Base-by-base conservation (phyloP, 2,113 vertebrate species). In the Callorhinus ursinus region DNA sequence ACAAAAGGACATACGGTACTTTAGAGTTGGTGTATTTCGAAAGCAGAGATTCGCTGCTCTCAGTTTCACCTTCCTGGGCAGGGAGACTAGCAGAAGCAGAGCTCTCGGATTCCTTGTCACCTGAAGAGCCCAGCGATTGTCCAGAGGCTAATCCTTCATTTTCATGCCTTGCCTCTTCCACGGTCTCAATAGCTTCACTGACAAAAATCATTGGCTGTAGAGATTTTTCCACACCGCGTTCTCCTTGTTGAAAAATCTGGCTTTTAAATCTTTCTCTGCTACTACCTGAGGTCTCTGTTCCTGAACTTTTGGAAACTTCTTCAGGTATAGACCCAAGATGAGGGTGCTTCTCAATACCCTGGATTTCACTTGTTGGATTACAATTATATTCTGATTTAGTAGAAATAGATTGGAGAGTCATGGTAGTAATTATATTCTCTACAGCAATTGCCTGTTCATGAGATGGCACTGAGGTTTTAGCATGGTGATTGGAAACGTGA, bases 1-100 rank as follows among this genome's bases (percentile, higher is more conserved):
- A 99, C 94, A 99, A 97, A 74, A 99, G 95, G 79, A 98, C 96
- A 94, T 98, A 99, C 46, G 99, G 95, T 31, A 99, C 92, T 93
- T 99, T 99, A 97, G 98, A 99, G 80, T 98, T 98, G 95, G 98
- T 90, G 71, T 98, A 98, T 97, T 98, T 98, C 39, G 99, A 98
- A 97, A 98, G 89, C 55, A 98, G 98, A 90, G 98, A 96, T 74
- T 99, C 95, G 63, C 80, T 92, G 61, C 96, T 24, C 53, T 98
- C 92, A 59, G 72, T 22, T 80, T 98, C 95, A 89, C 88, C 96
- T 92, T 98, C 97, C 74, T 98, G 96, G 19, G 71, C 95, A 97
- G 93, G 95, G 90, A 96, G 63, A 96, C 18, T 72, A 88, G 85
- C 16, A 77, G 97, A 97, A 93, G 93, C 80, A 92, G 94, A 97